These are phyloP conservation scores for Anagrus nilaparvatae DNA, from an alignment of 1,140 invertebrate genomes.

Conservation along the genomic window DNA sequence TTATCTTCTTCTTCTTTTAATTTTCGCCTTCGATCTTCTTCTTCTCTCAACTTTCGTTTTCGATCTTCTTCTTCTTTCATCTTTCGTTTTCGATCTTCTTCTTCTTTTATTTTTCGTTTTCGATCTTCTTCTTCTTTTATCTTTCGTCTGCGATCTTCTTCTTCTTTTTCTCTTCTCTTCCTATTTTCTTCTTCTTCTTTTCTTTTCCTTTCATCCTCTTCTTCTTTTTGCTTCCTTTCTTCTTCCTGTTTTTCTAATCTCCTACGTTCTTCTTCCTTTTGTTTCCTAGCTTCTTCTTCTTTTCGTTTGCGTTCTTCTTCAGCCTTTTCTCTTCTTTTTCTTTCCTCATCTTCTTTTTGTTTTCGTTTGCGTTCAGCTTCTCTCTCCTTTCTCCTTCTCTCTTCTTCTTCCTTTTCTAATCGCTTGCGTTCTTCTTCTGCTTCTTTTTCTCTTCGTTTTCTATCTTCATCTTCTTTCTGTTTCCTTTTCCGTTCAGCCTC, in stretches of 20 bases:
- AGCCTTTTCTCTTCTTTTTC: slow-evolving; percentile 6
- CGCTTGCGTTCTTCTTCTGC: slow-evolving; percentile 1
- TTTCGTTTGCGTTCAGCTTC: slow-evolving; percentile 2
- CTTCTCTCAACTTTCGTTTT: slow-evolving; percentile 4
- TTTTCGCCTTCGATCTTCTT: slow-evolving; percentile 4
- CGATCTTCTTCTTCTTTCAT: slow-evolving; percentile 2
- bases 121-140: slow-evolving; percentile 1
- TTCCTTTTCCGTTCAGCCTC: neutral
- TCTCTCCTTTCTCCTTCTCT: slow-evolving; percentile 15
- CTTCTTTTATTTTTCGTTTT: neutral
- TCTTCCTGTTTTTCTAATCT: slow-evolving; percentile 11
- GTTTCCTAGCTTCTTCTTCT: slow-evolving; percentile 14
- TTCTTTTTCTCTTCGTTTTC: slow-evolving; percentile 8
- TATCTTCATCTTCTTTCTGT: neutral
- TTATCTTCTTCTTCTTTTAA: neutral
- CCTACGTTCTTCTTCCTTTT: slow-evolving; percentile 10
- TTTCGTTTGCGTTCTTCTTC: slow-evolving; percentile 13
- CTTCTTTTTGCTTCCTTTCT: slow-evolving; percentile 8
- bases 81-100: neutral
- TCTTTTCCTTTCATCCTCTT: neutral
- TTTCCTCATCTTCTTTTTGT: slow-evolving; percentile 8
- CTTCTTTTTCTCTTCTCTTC: slow-evolving; percentile 2
- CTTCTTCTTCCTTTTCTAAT: slow-evolving; percentile 7
- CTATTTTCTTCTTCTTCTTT: neutral
- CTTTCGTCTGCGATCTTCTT: slow-evolving; percentile 3